These are phyloP conservation scores for Phenacoccus solenopsis DNA, from an alignment of 1,140 invertebrate genomes.

Conservation along the genomic window DNA sequence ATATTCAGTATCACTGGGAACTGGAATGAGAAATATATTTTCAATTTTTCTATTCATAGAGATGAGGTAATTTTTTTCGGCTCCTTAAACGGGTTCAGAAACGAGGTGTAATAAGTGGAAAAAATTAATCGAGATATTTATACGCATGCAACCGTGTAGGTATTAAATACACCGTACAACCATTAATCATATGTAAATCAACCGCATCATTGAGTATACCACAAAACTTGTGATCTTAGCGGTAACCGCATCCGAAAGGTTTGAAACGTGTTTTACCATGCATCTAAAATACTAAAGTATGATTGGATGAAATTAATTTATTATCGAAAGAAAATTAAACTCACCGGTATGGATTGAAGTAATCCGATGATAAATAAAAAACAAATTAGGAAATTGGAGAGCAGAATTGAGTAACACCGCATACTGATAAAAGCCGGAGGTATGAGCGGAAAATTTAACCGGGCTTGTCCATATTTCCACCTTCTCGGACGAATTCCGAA, in stretches of 20 bases:
- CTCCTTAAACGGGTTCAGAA: not conserved
- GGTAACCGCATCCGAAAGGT: too few relatives aligned
- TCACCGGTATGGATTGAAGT: not conserved
- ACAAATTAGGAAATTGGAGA: not conserved
- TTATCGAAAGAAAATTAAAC: not conserved
- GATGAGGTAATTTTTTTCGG: not conserved
- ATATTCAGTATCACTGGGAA: too few relatives aligned
- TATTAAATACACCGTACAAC: too few relatives aligned
- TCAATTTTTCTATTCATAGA: too few relatives aligned
- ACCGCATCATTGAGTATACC: too few relatives aligned
- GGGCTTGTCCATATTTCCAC: not conserved
- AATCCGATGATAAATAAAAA: not conserved
- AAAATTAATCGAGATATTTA: not conserved
- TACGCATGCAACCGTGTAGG: not conserved
- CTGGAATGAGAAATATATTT: too few relatives aligned
- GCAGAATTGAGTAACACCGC: not conserved
- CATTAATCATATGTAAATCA: too few relatives aligned
- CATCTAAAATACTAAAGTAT: too few relatives aligned
- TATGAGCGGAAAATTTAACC: not conserved
- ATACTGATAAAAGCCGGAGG: not conserved
- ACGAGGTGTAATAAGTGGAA: not conserved
- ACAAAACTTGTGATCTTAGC: too few relatives aligned
- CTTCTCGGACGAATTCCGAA: not conserved
- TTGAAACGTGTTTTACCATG: too few relatives aligned
- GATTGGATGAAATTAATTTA: not conserved